Conservation (phyloP, 2,888 invertebrate species). For the Limnephilus auricula region DNA sequence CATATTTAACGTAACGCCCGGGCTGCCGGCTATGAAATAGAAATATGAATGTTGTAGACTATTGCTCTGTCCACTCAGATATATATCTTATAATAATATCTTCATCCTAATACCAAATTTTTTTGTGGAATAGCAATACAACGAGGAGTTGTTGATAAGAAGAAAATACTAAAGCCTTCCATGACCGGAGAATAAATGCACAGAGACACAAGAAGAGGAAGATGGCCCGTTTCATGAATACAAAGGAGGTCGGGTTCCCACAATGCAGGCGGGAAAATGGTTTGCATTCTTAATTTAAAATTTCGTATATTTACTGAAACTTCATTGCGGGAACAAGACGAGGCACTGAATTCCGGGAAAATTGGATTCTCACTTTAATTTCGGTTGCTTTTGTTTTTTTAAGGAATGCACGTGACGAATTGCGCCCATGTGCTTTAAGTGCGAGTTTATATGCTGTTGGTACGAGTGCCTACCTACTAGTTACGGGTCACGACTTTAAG, state of each 20-base stretch:
- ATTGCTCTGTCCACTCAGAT: too few relatives aligned
- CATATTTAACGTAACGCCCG: too few relatives aligned
- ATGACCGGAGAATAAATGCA: not conserved
- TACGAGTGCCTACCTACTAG: too few relatives aligned
- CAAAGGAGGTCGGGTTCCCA: not conserved
- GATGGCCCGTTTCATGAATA: slow-evolving; percentile 5
- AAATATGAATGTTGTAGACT: too few relatives aligned
- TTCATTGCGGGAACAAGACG: not conserved
- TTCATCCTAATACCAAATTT: not conserved
- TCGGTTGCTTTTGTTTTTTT: not conserved
- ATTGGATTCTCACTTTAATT: not conserved
- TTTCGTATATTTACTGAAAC: not conserved
- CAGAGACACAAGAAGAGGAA: not conserved
- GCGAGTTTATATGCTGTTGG: too few relatives aligned
- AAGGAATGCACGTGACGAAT: not conserved
- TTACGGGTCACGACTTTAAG: too few relatives aligned
- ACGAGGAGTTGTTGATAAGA: not conserved
- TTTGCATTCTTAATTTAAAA: slow-evolving; percentile 24
- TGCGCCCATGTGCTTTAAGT: not conserved
- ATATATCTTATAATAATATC: too few relatives aligned
- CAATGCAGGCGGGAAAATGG: slow-evolving; percentile 27
- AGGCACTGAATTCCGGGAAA: not conserved
- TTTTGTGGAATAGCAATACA: not conserved
- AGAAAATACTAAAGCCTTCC: not conserved
- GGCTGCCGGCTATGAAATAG: too few relatives aligned